Percentiles rank a stretch among this genome's conserved stretches.
Evolutionary conservation across 1,140 invertebrate genomes (phyloP).

Genomic region (Lepidurus couesii): DNA sequence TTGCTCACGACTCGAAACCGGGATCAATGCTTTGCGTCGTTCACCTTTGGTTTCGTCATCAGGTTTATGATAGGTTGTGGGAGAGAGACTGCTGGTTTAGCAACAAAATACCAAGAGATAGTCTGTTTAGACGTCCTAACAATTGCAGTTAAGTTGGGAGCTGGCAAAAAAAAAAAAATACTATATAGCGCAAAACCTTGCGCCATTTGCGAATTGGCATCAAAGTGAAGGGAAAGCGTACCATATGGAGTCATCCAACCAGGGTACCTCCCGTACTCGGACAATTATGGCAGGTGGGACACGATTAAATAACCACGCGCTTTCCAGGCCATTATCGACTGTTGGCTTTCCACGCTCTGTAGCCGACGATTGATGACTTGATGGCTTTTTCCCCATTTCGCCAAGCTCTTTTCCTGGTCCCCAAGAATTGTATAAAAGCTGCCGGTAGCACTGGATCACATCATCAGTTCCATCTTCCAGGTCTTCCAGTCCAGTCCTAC

Average conservation of each 20-base stretch:
- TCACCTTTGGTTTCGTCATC: not conserved
- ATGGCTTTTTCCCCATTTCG: not conserved
- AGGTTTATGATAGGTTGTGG: no score
- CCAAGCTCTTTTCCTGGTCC: slow-evolving; percentile 5
- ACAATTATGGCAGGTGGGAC: slow-evolving; percentile 8
- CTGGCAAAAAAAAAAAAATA: not conserved
- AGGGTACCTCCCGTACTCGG: not conserved
- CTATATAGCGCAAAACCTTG: not conserved
- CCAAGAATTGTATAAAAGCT: slow-evolving; percentile 16
- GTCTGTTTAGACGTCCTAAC: no score
- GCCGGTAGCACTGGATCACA: slow-evolving; percentile 22
- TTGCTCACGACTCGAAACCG: not conserved
- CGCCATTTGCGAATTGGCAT: not conserved
- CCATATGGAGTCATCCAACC: slow-evolving; percentile 21
- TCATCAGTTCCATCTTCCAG: slow-evolving; percentile 26
- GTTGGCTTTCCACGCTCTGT: slow-evolving; percentile 2
- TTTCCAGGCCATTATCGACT: slow-evolving; percentile 21
- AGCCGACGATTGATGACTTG: not conserved
- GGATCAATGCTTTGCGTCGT: not conserved
- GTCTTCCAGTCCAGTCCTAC: slow-evolving; percentile 20
- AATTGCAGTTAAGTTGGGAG: not conserved
- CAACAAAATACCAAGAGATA: no score
- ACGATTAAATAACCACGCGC: not conserved
- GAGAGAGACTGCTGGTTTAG: no score
- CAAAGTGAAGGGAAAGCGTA: not conserved